Percentiles rank a stretch among this genome's conserved stretches.
These are phyloP conservation scores for Enteromius viviparus DNA, from an alignment of 2,797 vertebrate species.

Conservation along the genomic window DNA sequence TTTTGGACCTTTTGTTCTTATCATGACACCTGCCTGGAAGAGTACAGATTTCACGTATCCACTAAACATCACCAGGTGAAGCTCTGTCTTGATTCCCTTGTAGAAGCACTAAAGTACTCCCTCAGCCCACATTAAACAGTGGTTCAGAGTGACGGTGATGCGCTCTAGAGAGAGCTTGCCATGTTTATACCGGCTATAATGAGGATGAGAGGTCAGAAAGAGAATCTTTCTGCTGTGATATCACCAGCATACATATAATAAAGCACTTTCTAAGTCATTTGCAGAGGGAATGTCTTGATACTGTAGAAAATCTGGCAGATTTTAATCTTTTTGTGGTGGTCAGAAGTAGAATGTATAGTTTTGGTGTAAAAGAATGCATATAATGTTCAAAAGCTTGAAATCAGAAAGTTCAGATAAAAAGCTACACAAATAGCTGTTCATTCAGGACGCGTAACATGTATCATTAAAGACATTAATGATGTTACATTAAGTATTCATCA, in stretches of 20 bases:
- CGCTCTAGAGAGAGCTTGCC: background rate
- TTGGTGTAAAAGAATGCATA: background rate
- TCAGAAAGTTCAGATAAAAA: background rate
- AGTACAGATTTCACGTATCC: background rate
- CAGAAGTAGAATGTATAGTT: background rate
- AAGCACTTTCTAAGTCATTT: background rate
- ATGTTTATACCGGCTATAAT: background rate
- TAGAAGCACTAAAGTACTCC: background rate
- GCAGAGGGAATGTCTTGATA: background rate
- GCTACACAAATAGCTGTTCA: background rate
- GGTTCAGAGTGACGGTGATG: background rate
- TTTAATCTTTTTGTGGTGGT: background rate
- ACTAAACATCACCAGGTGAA: background rate
- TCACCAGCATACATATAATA: background rate
- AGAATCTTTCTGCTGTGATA: background rate
- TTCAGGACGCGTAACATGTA: background rate
- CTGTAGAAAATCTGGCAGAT: background rate
- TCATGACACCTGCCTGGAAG: background rate
- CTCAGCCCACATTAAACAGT: background rate
- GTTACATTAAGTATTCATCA: background rate
- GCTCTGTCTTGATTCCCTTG: background rate
- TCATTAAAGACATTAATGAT: background rate
- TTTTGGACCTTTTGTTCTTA: background rate
- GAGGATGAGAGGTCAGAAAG: background rate
- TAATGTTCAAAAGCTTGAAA: background rate